Percentiles rank a stretch among this genome's conserved stretches.
These are phyloP conservation scores for Meganola albula DNA, from an alignment of 2,888 invertebrate genomes.

Conservation along the genomic window DNA sequence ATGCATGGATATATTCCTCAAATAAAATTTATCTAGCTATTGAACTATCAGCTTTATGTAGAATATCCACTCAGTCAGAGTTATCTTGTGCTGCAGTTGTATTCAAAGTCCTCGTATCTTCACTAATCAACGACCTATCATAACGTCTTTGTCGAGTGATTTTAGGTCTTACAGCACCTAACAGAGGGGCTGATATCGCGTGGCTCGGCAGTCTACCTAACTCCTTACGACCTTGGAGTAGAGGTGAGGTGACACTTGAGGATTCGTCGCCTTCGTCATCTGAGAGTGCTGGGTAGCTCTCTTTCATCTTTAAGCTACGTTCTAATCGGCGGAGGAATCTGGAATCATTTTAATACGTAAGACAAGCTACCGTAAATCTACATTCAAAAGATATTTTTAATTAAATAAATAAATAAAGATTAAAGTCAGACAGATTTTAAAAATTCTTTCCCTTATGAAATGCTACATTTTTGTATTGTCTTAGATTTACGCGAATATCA, in stretches of 20 bases:
- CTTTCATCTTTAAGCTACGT: conserved; percentile 82
- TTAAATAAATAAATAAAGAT: conserved; percentile 8
- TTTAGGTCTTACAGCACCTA: conserved; percentile 67
- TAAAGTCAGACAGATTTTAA: no score
- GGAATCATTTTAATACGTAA: conserved; percentile 27
- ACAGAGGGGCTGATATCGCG: conserved; percentile 65
- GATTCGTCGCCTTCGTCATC: conserved; percentile 79
- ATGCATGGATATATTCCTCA: no score
- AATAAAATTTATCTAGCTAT: no score
- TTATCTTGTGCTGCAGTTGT: conserved; percentile 60
- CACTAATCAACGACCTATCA: conserved; percentile 61
- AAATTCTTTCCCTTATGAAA: no score
- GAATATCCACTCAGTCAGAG: conserved; percentile 50
- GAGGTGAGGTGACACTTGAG: conserved; percentile 81
- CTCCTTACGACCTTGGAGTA: conserved; percentile 70
- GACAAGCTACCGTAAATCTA: conserved; percentile 17
- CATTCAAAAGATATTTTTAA: no score
- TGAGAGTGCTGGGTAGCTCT: conserved; percentile 77
- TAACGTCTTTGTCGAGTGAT: conserved; percentile 67
- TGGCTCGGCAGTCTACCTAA: conserved; percentile 50
- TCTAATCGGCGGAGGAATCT: conserved; percentile 85
- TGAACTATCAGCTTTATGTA: no score
- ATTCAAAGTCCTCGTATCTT: conserved; percentile 65
- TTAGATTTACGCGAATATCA: no score
- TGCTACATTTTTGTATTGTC: no score